Percentiles rank a stretch among this genome's conserved stretches.
Conservation (phyloP, 2,888 invertebrate genomes). For the Melikaiella ostensackeni region DNA sequence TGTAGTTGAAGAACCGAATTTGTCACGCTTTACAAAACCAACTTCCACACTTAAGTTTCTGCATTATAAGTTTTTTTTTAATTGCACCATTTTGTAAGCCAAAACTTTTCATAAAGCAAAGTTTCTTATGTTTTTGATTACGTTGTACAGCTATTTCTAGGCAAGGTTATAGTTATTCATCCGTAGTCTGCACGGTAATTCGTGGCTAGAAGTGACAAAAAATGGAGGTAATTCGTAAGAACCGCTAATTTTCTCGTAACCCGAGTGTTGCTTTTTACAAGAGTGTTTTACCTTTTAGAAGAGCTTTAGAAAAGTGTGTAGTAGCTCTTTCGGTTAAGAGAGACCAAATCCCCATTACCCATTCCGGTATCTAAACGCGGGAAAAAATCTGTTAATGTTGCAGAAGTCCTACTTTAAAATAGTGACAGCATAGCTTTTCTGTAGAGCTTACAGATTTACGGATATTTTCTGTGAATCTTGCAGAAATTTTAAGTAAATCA, state of each 20-base stretch:
- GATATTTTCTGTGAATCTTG: no score
- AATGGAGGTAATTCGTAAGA: constrained; percentile 29
- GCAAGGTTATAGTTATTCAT: constrained; percentile 2
- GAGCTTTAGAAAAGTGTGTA: not conserved
- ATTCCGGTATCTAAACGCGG: no score
- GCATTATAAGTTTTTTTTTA: not conserved
- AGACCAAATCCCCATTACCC: no score
- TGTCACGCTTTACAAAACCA: not conserved
- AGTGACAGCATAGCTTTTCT: no score
- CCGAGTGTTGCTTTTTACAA: not conserved
- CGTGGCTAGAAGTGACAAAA: not conserved
- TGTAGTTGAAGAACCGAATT: not conserved
- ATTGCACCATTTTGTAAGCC: not conserved
- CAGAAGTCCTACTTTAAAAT: no score
- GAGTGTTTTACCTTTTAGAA: not conserved
- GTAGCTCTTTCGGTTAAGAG: constrained; percentile 34
- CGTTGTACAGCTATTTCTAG: not conserved
- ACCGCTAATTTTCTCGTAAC: constrained; percentile 41
- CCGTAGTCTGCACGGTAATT: not conserved
- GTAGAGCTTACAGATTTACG: no score
- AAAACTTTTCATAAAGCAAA: not conserved
- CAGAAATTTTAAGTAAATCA: no score
- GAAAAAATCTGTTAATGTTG: no score
- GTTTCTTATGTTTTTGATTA: constrained; percentile 13
- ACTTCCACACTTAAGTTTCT: not conserved